These are phyloP conservation scores for Pseudoatta argentina DNA, from an alignment of 1,140 invertebrate genomes.

Conservation along the genomic window DNA sequence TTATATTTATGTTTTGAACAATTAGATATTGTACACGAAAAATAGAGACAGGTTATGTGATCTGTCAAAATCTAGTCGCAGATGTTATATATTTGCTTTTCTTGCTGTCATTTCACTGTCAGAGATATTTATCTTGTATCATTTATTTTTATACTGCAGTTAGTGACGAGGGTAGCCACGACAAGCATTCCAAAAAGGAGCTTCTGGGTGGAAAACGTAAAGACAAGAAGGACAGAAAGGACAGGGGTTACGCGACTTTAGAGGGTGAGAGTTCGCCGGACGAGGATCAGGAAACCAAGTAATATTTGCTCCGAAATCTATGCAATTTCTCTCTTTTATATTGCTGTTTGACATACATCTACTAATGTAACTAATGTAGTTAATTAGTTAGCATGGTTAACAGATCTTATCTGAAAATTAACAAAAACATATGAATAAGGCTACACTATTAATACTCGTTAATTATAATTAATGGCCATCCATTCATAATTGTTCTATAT, in stretches of 20 bases:
- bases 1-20: neutral
- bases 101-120: neutral
- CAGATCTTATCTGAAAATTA: neutral
- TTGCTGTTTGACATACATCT: neutral
- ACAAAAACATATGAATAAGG: neutral
- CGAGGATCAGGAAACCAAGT: conserved; percentile 95
- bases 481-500: neutral
- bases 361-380: neutral
- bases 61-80: conserved; percentile 47
- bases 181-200: conserved; percentile 92
- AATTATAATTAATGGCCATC: conserved; percentile 8
- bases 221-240: conserved; percentile 95
- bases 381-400: conserved; percentile 16
- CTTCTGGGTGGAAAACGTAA: conserved; percentile 90
- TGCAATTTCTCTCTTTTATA: neutral
- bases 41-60: conserved; percentile 68
- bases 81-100: neutral
- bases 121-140: neutral
- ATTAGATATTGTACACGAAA: neutral
- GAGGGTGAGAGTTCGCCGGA: conserved; percentile 97
- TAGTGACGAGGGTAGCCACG: conserved; percentile 91
- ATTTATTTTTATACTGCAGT: conserved; percentile 84
- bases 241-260: conserved; percentile 95
- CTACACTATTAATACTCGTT: conserved; percentile 1
- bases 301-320: conserved; percentile 62